These are phyloP conservation scores for Formica aserva DNA, from an alignment of 2,888 invertebrate genomes.

Conservation along the genomic window DNA sequence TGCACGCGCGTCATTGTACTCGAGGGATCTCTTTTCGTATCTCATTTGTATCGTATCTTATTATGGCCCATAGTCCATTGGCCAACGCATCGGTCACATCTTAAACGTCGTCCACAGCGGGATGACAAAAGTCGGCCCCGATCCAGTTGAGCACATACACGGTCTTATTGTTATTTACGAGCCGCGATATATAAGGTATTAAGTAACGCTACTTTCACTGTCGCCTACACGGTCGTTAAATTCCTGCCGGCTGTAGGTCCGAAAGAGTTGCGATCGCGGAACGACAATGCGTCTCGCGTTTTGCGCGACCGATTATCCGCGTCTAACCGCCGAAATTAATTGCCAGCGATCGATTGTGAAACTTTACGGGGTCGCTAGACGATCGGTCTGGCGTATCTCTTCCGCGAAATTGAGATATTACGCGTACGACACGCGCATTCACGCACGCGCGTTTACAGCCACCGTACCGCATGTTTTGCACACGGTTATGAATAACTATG, in stretches of 20 bases:
- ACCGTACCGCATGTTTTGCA: constrained; percentile 11
- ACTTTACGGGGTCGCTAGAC: neutral
- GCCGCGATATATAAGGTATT: constrained; percentile 76
- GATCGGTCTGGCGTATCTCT: constrained; percentile 30
- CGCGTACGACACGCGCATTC: neutral
- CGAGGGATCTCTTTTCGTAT: constrained; percentile 51
- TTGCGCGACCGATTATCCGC: constrained; percentile 43
- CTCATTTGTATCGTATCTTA: constrained; percentile 38
- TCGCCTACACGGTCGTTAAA: constrained; percentile 81
- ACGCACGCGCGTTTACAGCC: neutral
- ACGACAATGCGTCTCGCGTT: constrained; percentile 55
- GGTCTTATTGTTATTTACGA: constrained; percentile 79
- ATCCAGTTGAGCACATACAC: constrained; percentile 66
- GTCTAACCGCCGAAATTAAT: constrained; percentile 51
- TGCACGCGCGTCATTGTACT: constrained; percentile 3
- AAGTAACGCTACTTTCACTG: constrained; percentile 83
- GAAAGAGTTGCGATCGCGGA: constrained; percentile 66
- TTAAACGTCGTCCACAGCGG: constrained; percentile 52
- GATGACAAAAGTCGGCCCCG: constrained; percentile 69
- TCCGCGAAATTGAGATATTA: constrained; percentile 53
- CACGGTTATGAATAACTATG: constrained; percentile 23
- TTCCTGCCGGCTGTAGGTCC: constrained; percentile 73
- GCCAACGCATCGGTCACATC: constrained; percentile 36
- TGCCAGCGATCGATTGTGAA: constrained; percentile 22
- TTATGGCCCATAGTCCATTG: constrained; percentile 26